Conservation (phyloP, 2,888 invertebrate species). For the Yponomeuta malinellus region DNA sequence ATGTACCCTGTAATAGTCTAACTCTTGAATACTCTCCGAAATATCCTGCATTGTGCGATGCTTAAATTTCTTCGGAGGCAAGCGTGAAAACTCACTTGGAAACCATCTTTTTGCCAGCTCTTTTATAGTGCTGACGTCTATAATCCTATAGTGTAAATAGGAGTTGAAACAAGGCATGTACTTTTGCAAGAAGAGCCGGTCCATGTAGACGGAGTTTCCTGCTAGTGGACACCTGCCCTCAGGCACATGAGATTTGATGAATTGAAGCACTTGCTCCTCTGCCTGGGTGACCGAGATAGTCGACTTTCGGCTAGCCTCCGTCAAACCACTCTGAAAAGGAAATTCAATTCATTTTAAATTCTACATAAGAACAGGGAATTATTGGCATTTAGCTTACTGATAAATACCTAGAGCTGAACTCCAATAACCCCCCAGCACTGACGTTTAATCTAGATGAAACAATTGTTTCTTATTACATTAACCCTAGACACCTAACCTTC, state of each 20-base stretch:
- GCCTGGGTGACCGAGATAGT: slow-evolving; percentile 79
- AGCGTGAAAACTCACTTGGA: slow-evolving; percentile 69
- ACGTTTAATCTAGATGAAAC: too few species aligned
- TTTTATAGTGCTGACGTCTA: slow-evolving; percentile 94
- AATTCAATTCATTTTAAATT: neutral
- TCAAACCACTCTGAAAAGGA: slow-evolving; percentile 83
- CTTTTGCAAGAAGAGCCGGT: slow-evolving; percentile 86
- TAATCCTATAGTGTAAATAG: slow-evolving; percentile 92
- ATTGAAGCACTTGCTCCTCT: slow-evolving; percentile 82
- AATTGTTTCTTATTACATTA: too few species aligned
- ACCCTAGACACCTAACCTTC: too few species aligned
- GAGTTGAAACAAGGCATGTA: slow-evolving; percentile 87
- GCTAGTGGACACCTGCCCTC: slow-evolving; percentile 83
- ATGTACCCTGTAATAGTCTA: slow-evolving; percentile 83
- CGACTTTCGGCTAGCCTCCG: slow-evolving; percentile 82
- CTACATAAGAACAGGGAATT: too few species aligned
- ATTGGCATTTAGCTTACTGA: too few species aligned
- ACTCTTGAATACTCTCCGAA: slow-evolving; percentile 87
- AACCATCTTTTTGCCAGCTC: slow-evolving; percentile 90
- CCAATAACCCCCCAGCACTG: too few species aligned
- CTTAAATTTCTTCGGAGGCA: slow-evolving; percentile 77
- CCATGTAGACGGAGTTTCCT: slow-evolving; percentile 92
- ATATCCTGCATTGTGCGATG: slow-evolving; percentile 91
- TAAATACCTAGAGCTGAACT: too few species aligned
- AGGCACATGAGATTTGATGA: slow-evolving; percentile 77